A percentile compares a stretch with the other conserved stretches of the same genome.
Evolutionary conservation across 1,140 invertebrate species (phyloP).

Genomic region (Heliothis subflexa): DNA sequence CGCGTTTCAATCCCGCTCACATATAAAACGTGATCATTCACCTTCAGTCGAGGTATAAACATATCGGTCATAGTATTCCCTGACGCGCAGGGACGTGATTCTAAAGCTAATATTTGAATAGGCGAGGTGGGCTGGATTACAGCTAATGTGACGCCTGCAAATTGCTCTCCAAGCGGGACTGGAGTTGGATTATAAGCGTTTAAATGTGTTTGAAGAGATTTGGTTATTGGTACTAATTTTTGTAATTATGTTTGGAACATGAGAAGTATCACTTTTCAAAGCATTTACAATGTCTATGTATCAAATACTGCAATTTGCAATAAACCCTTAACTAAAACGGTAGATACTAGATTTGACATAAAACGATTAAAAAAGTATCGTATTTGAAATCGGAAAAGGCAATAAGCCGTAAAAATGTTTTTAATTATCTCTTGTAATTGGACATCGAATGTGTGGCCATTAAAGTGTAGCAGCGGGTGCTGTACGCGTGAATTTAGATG

Average conservation of each 20-base stretch:
- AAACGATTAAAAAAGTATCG: no score
- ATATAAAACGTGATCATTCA: slow-evolving; percentile 82
- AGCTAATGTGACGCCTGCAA: not conserved
- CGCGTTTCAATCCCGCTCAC: slow-evolving; percentile 72
- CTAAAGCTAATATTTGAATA: slow-evolving; percentile 64
- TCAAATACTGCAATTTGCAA: no score
- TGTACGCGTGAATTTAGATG: slow-evolving; percentile 62
- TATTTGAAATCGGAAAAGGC: not conserved
- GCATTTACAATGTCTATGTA: no score
- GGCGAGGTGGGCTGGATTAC: not conserved
- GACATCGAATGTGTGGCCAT: slow-evolving; percentile 61
- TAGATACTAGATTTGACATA: no score
- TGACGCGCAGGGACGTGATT: slow-evolving; percentile 56
- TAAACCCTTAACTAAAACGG: no score
- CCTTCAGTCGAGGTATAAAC: slow-evolving; percentile 72
- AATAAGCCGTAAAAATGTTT: slow-evolving; percentile 7
- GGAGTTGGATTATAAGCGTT: not conserved
- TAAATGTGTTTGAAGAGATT: not conserved
- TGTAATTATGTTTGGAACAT: no score
- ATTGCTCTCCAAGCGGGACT: not conserved
- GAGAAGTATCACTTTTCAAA: no score
- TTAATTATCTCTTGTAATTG: slow-evolving; percentile 54
- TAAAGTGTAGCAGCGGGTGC: slow-evolving; percentile 57
- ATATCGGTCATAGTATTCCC: slow-evolving; percentile 71
- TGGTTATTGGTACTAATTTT: not conserved